A percentile compares a stretch with the other conserved stretches of the same genome.
Evolutionary conservation across 2,888 invertebrate genomes (phyloP).

Genomic region (Drosophila bunnanda): DNA sequence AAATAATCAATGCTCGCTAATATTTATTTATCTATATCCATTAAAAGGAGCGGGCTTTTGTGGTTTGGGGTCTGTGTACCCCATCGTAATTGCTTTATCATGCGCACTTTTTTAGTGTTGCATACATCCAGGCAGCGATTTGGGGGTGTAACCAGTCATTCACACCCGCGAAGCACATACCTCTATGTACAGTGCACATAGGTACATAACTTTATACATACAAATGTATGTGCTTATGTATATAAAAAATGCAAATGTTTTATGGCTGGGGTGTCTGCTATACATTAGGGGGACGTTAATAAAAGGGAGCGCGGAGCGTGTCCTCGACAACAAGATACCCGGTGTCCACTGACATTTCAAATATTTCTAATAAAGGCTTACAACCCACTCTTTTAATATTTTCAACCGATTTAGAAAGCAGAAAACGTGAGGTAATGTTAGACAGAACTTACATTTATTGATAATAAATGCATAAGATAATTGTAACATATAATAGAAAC

Average conservation of each 20-base stretch:
- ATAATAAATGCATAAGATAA: not conserved
- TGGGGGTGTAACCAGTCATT: slow-evolving; percentile 60
- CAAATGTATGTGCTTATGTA: slow-evolving; percentile 26
- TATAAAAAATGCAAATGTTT: slow-evolving; percentile 50
- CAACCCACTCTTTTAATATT: not conserved
- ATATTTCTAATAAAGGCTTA: slow-evolving; percentile 1
- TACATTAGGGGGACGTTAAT: slow-evolving; percentile 31
- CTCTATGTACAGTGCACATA: slow-evolving; percentile 28
- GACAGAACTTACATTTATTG: not conserved
- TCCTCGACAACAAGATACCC: slow-evolving; percentile 44
- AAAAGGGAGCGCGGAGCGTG: slow-evolving; percentile 7
- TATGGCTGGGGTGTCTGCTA: slow-evolving; percentile 57
- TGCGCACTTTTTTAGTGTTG: slow-evolving; percentile 75
- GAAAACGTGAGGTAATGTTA: not conserved
- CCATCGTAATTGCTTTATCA: slow-evolving; percentile 40
- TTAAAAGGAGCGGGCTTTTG: slow-evolving; percentile 10
- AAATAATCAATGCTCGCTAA: slow-evolving; percentile 29
- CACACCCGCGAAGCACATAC: slow-evolving; percentile 42
- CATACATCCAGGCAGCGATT: slow-evolving; percentile 71
- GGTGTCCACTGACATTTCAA: slow-evolving; percentile 21
- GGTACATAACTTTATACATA: slow-evolving; percentile 24
- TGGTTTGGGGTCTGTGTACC: slow-evolving; percentile 19
- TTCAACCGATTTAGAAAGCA: not conserved
- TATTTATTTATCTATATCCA: slow-evolving; percentile 27
- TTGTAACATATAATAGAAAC: not conserved